phyloP scores from a whole-genome alignment of 1,140 invertebrate species.

The Drosophila trapezifrons region DNA sequence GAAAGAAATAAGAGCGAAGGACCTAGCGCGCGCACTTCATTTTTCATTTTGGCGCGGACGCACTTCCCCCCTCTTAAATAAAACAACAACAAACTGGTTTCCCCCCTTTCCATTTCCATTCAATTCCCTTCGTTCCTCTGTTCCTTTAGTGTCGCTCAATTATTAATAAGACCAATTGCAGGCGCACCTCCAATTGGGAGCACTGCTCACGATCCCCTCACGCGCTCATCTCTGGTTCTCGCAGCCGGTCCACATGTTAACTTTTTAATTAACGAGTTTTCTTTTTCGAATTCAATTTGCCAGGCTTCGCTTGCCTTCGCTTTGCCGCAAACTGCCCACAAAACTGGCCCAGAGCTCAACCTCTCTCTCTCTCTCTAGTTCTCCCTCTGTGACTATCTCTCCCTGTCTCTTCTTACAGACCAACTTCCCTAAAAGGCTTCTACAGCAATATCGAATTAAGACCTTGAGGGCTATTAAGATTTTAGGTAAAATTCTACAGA shows the following conservation, averaged over 20 bases:
- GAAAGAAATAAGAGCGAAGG: neutral
- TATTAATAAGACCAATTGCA: constrained; percentile 77
- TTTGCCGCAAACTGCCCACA: constrained; percentile 64
- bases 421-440: constrained; percentile 2
- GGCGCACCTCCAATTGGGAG: constrained; percentile 15
- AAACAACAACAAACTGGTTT: constrained; percentile 49
- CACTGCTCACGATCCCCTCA: constrained; percentile 18
- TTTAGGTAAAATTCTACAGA: no score
- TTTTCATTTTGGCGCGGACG: constrained; percentile 79
- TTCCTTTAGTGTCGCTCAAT: constrained; percentile 50
- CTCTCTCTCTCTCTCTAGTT: constrained; percentile 12
- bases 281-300: constrained; percentile 84
- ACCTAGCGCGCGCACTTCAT: constrained; percentile 64
- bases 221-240: constrained; percentile 34
- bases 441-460: neutral
- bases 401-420: constrained; percentile 12
- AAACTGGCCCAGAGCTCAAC: constrained; percentile 57
- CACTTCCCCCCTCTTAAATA: constrained; percentile 62
- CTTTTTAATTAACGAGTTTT: constrained; percentile 84
- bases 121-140: neutral
- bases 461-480: no score
- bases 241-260: constrained; percentile 65
- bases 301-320: constrained; percentile 33
- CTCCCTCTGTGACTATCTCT: constrained; percentile 3
- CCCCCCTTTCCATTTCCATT: constrained; percentile 25